Evolutionary conservation across 2,888 invertebrate genomes (phyloP).

Genomic region (Idaea aversata): DNA sequence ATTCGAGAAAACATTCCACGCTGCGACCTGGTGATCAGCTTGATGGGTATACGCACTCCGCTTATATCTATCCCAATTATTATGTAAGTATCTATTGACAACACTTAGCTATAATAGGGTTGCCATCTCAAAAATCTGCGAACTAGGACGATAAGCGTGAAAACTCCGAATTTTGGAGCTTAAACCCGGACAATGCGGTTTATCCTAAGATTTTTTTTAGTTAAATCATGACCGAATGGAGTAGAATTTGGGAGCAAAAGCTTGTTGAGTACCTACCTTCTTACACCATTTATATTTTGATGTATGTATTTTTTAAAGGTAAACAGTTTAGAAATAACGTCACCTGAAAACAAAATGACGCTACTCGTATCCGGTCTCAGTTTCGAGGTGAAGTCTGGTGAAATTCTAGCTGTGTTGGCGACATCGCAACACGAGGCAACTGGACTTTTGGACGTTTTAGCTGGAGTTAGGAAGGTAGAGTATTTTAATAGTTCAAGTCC

Average conservation of each 20-base stretch:
- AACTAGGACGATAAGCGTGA: too few relatives aligned
- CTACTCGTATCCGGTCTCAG: conserved; percentile 87
- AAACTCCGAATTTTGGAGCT: too few relatives aligned
- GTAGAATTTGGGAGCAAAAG: too few relatives aligned
- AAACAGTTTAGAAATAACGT: conserved; percentile 82
- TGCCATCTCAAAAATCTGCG: too few relatives aligned
- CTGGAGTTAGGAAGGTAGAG: conserved; percentile 83
- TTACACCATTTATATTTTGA: neutral
- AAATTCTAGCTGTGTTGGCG: conserved; percentile 93
- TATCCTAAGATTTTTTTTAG: neutral
- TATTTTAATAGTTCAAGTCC: neutral
- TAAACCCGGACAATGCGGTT: too few relatives aligned
- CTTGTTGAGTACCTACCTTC: neutral
- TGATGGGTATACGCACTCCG: conserved; percentile 77
- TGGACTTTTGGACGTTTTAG: conserved; percentile 90
- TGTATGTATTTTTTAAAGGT: conserved; percentile 59
- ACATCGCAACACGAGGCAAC: conserved; percentile 93
- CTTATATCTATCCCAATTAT: conserved; percentile 82
- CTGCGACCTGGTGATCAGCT: conserved; percentile 79
- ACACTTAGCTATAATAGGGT: too few relatives aligned
- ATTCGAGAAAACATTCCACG: conserved; percentile 78
- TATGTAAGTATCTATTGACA: conserved; percentile 67
- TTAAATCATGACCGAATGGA: neutral
- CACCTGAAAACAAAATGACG: conserved; percentile 76
- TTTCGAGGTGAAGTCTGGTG: conserved; percentile 94